Evolutionary conservation across 2,888 invertebrate genomes (phyloP).

Genomic region (Drosophila glabriapex): DNA sequence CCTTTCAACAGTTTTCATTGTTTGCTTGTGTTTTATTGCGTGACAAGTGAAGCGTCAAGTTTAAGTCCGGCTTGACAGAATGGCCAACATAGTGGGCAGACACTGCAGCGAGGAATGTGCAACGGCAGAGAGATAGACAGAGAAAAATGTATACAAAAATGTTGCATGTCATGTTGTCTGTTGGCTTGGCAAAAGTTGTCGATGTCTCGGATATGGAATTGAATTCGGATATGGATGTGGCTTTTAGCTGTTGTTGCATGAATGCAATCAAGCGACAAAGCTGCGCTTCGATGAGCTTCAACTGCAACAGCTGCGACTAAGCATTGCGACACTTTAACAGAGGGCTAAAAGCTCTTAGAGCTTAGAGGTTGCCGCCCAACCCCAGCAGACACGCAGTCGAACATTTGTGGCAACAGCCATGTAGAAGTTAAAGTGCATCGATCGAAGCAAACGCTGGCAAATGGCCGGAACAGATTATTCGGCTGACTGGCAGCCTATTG

Average conservation of each 20-base stretch:
- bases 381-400: background rate
- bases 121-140: background rate
- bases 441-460: conserved; percentile 40
- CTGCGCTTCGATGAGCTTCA: conserved; percentile 67
- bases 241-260: conserved; percentile 21
- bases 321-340: conserved; percentile 68
- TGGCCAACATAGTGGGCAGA: conserved; percentile 23
- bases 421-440: conserved; percentile 56
- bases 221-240: conserved; percentile 33
- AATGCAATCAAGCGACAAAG: conserved; percentile 68
- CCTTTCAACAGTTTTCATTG: conserved; percentile 53
- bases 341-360: conserved; percentile 42
- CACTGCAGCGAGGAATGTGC: conserved; percentile 8
- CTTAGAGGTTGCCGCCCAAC: conserved; percentile 33
- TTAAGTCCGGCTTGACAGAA: conserved; percentile 53
- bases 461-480: conserved; percentile 63
- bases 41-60: conserved; percentile 65
- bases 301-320: conserved; percentile 45
- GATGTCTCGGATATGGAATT: conserved; percentile 21
- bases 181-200: conserved; percentile 25
- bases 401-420: conserved; percentile 31
- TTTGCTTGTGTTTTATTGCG: conserved; percentile 10
- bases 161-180: conserved; percentile 41
- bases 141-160: conserved; percentile 21
- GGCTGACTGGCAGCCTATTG: conserved; percentile 58